Evolutionary conservation across 1,140 invertebrate species (phyloP), one percentile per base, ranked within the genome.

Genomic region (Macrobrachium nipponense): DNA sequence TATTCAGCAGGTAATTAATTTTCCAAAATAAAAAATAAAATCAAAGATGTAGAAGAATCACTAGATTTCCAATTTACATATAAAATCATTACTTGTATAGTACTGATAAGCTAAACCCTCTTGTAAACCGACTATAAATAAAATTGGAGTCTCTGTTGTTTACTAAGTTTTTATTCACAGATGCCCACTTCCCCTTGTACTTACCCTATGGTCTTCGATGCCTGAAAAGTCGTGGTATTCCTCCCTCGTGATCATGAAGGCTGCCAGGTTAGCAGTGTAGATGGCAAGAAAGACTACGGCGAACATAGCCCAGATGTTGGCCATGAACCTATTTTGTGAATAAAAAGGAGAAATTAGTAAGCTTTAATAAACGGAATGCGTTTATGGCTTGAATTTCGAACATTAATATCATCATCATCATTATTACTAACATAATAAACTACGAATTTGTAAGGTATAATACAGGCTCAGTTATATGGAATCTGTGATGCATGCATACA

Each of bases 191-290:
- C 51, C 51, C 7, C 8, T 51, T 51, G n/a, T 14, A 43, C 91
- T 90, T 90, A 95, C 94, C 91, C 93, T 91, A 87, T 94, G 93
- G 91, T 99, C 98, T 89, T 99, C 96, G 78, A 99, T 93, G 18
- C 98, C 98, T 89, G 93, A 94, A 80, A 99, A 95, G 90, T 99
- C 97, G 91, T 98, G 97, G 91, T 96, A 99, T 90, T 99, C 98
- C 91, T 99, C 98, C 89, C 98, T 94, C 60, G 98, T 99, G 90
- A 99, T 99, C 98, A 99, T 99, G 93, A 99, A 99, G 77, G 98
- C 98, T 43, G 98, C 98, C 90, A 98, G 92, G 92, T 98, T 98
- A 91, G 97, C 97, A 93, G 97, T 98, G 93, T 98, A 98, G 89
- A 98, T 97, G 91, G 97, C 97, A 89, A 92, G 88, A 91, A 98